Evolutionary conservation across 2,113 vertebrate genomes (phyloP).

Genomic region (Mirounga angustirostris): DNA sequence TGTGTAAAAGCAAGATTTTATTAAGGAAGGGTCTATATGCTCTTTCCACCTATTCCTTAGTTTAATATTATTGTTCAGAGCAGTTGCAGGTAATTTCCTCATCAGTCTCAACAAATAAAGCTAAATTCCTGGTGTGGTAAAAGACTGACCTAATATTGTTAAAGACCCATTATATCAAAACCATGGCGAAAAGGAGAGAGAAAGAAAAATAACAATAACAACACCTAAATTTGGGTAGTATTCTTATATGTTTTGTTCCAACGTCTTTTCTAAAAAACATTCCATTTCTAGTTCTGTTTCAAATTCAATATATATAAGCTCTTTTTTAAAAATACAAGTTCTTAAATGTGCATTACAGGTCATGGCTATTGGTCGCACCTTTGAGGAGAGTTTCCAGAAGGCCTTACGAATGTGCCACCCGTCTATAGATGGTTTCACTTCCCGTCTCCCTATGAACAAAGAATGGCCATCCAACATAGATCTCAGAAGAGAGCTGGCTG

Average conservation of each 20-base stretch:
- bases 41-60: background rate
- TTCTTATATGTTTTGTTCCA: background rate
- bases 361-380: constrained; percentile 97
- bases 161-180: constrained; percentile 36
- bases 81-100: background rate
- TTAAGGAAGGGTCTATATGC: background rate
- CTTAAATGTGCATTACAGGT: constrained; percentile 87
- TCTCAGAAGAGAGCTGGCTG: constrained; percentile 92
- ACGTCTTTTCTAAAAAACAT: background rate
- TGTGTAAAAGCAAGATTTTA: background rate
- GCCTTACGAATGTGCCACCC: constrained; percentile 97
- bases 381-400: constrained; percentile 98
- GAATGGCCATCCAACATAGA: constrained; percentile 90
- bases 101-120: background rate
- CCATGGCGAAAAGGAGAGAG: background rate
- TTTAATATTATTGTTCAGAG: background rate
- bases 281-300: background rate
- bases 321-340: background rate
- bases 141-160: background rate
- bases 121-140: background rate
- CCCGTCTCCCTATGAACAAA: constrained; percentile 94
- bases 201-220: background rate
- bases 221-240: background rate
- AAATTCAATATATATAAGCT: background rate
- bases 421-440: constrained; percentile 93